These are phyloP conservation scores for Eupeodes corollae DNA, from an alignment of 1,140 invertebrate species.

Conservation along the genomic window DNA sequence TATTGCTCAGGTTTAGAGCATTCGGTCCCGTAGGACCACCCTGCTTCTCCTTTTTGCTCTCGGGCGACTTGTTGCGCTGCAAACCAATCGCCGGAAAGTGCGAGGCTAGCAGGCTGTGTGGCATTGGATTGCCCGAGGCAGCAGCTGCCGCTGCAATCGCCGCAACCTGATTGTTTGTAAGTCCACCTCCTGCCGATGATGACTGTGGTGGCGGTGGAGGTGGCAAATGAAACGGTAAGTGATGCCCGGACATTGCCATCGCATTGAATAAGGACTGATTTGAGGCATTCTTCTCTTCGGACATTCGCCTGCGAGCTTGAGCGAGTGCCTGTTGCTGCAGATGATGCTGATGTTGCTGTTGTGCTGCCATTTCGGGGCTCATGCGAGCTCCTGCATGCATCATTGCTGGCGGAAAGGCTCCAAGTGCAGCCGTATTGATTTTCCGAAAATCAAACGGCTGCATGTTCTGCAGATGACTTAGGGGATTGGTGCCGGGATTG, in stretches of 20 bases:
- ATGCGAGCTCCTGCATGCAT: slow-evolving; percentile 18
- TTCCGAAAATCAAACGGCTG: slow-evolving; percentile 88
- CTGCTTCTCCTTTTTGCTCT: neutral
- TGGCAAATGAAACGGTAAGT: slow-evolving; percentile 51
- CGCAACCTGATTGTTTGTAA: slow-evolving; percentile 39
- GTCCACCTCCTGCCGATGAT: slow-evolving; percentile 33
- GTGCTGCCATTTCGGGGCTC: slow-evolving; percentile 32
- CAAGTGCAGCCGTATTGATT: slow-evolving; percentile 43
- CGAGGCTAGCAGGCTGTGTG: slow-evolving; percentile 37
- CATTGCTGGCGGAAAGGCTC: slow-evolving; percentile 20
- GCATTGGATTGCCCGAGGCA: slow-evolving; percentile 34
- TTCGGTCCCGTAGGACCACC: neutral
- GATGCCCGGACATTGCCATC: slow-evolving; percentile 45
- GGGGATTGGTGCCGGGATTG: slow-evolving; percentile 46
- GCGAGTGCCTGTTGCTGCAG: slow-evolving; percentile 23
- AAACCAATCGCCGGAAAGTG: slow-evolving; percentile 24
- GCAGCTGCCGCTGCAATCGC: slow-evolving; percentile 42
- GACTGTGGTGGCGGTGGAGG: slow-evolving; percentile 42
- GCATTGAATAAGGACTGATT: slow-evolving; percentile 43
- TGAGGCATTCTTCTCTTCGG: slow-evolving; percentile 30
- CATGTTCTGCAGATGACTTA: slow-evolving; percentile 86
- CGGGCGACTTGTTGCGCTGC: slow-evolving; percentile 6
- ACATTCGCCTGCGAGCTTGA: slow-evolving; percentile 36
- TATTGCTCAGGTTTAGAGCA: slow-evolving; percentile 5
- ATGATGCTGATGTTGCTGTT: slow-evolving; percentile 16